Percentiles rank a stretch among this genome's conserved stretches.
Conservation (phyloP, 1,140 invertebrate genomes). For the Antheraea pernyi region DNA sequence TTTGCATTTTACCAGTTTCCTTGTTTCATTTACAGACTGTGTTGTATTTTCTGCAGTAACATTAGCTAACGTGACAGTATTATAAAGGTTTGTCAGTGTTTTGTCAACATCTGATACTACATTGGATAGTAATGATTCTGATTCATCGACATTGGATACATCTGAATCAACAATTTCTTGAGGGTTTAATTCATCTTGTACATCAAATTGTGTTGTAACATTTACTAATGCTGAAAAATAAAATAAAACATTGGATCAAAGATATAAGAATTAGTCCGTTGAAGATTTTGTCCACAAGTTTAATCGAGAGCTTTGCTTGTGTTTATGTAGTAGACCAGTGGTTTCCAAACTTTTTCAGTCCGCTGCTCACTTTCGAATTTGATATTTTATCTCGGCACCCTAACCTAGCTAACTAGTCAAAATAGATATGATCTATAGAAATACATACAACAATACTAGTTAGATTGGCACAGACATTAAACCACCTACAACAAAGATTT, state of each 20-base stretch:
- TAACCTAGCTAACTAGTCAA: too few relatives aligned
- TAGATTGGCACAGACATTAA: too few relatives aligned
- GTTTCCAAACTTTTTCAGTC: too few relatives aligned
- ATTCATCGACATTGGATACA: constrained; percentile 64
- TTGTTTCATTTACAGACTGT: constrained; percentile 59
- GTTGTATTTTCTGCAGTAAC: constrained; percentile 59
- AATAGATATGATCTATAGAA: too few relatives aligned
- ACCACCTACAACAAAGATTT: too few relatives aligned
- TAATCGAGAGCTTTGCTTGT: too few relatives aligned
- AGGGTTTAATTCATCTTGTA: constrained; percentile 48
- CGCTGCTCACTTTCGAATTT: too few relatives aligned
- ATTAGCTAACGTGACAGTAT: constrained; percentile 64
- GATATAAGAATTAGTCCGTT: background rate
- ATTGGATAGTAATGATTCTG: constrained; percentile 63
- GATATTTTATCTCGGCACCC: too few relatives aligned
- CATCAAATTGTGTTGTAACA: constrained; percentile 51
- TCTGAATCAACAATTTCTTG: constrained; percentile 46
- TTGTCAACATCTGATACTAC: constrained; percentile 68
- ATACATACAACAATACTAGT: too few relatives aligned
- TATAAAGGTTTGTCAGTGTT: constrained; percentile 62
- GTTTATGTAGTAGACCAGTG: too few relatives aligned
- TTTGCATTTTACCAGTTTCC: constrained; percentile 69
- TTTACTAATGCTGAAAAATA: constrained; percentile 34
- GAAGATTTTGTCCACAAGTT: too few relatives aligned
- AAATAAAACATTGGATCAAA: background rate